These are phyloP conservation scores for Conus ventricosus DNA, from an alignment of 1,140 invertebrate species.

Conservation along the genomic window DNA sequence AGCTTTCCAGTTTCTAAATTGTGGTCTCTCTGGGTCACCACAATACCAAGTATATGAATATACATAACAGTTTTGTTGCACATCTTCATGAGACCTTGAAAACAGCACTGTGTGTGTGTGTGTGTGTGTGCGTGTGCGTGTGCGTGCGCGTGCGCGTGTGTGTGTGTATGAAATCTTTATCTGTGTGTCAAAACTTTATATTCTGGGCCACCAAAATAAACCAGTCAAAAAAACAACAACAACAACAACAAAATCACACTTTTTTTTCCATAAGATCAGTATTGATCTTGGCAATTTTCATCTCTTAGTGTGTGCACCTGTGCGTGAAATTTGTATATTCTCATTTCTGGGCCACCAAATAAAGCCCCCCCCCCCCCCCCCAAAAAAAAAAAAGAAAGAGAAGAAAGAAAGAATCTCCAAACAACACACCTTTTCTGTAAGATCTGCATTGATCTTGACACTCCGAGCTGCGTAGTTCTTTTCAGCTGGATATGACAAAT, in stretches of 20 bases:
- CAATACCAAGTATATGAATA: too few relatives aligned
- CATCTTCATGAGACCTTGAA: too few relatives aligned
- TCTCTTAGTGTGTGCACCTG: not conserved
- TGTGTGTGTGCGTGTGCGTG: too few relatives aligned
- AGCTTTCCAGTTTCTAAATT: too few relatives aligned
- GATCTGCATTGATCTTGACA: constrained; percentile 22
- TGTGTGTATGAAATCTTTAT: not conserved
- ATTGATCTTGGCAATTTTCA: not conserved
- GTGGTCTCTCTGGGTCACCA: too few relatives aligned
- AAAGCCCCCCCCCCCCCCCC: too few relatives aligned
- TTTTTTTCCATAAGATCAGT: too few relatives aligned
- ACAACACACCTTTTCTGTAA: not conserved
- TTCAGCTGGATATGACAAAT: constrained; percentile 27
- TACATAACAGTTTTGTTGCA: too few relatives aligned
- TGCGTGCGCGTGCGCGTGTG: too few relatives aligned
- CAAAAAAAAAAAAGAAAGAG: not conserved
- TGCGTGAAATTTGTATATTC: not conserved
- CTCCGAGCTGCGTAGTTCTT: constrained; percentile 4
- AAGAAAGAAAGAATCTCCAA: not conserved
- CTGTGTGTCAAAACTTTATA: not conserved
- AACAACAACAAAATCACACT: not conserved
- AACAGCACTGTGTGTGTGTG: too few relatives aligned
- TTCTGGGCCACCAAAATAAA: too few relatives aligned
- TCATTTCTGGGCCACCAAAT: too few relatives aligned
- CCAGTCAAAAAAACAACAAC: not conserved